phyloP scores from a whole-genome alignment of 2,888 invertebrate genomes.

The Tachina lurida region DNA sequence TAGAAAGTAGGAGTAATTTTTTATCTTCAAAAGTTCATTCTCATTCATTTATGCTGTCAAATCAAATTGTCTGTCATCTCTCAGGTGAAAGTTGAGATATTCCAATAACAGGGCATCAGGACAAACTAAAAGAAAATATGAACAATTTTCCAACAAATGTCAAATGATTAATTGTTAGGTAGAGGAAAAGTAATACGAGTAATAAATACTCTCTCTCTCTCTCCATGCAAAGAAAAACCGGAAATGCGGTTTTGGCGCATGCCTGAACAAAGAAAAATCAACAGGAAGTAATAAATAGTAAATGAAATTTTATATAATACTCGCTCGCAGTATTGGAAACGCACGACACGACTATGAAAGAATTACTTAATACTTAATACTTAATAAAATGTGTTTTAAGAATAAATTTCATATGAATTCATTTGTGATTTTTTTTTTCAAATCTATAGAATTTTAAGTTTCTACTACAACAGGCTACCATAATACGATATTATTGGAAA shows the following conservation, averaged over 20 bases:
- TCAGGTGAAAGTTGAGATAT: constrained; percentile 46
- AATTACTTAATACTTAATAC: too few relatives aligned
- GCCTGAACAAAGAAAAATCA: constrained; percentile 7
- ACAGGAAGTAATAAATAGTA: neutral
- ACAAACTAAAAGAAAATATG: neutral
- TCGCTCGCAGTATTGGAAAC: too few relatives aligned
- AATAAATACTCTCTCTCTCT: neutral
- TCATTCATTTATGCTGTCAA: too few relatives aligned
- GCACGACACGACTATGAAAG: too few relatives aligned
- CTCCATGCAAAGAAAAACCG: constrained; percentile 17
- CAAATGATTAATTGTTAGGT: neutral
- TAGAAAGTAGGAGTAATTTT: neutral
- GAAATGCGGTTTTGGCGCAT: constrained; percentile 45
- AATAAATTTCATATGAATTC: neutral
- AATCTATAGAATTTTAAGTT: constrained; percentile 32
- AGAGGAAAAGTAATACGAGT: neutral
- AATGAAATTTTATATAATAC: neutral
- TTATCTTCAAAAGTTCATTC: neutral
- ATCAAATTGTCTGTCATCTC: neutral
- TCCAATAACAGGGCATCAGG: constrained; percentile 40
- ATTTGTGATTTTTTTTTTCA: neutral
- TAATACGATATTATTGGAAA: constrained; percentile 7
- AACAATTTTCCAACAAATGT: neutral
- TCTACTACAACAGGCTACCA: constrained; percentile 26
- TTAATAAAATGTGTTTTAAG: neutral